Percentiles rank a stretch among this genome's conserved stretches.
Conservation (phyloP, 1,140 invertebrate genomes). For the Orius insidiosus region DNA sequence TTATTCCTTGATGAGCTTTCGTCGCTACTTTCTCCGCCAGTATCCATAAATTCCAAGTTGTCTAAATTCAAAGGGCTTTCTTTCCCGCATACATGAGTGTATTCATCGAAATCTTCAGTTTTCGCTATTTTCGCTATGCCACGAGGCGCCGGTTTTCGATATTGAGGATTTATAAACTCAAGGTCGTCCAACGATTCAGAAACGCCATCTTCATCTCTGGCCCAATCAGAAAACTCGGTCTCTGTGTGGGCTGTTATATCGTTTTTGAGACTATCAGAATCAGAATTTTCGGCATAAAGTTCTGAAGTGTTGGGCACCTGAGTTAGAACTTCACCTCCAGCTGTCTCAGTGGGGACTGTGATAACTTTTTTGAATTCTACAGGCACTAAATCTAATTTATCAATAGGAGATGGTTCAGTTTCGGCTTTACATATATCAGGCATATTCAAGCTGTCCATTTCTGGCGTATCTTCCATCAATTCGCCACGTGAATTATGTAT, state of each 20-base stretch:
- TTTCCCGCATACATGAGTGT: slow-evolving; percentile 29
- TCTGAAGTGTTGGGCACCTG: slow-evolving; percentile 21
- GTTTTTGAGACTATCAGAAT: slow-evolving; percentile 26
- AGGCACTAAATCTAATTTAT: slow-evolving; percentile 18
- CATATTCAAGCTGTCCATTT: slow-evolving; percentile 17
- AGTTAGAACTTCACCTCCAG: slow-evolving; percentile 17
- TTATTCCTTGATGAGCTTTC: slow-evolving; percentile 27
- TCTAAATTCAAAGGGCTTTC: slow-evolving; percentile 26
- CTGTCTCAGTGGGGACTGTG: slow-evolving; percentile 14
- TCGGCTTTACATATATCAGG: slow-evolving; percentile 19
- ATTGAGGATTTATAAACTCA: slow-evolving; percentile 38
- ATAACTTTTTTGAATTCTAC: slow-evolving; percentile 18
- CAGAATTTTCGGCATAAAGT: slow-evolving; percentile 29
- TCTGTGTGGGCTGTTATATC: slow-evolving; percentile 52
- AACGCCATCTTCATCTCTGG: slow-evolving; percentile 48
- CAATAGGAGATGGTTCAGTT: slow-evolving; percentile 4
- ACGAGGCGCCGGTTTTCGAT: slow-evolving; percentile 27
- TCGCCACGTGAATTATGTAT: slow-evolving; percentile 46
- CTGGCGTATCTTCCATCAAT: slow-evolving; percentile 36
- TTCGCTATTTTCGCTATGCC: slow-evolving; percentile 24
- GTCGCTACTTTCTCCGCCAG: slow-evolving; percentile 29
- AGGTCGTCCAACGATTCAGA: slow-evolving; percentile 52
- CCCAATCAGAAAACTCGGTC: slow-evolving; percentile 72
- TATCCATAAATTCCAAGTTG: slow-evolving; percentile 58
- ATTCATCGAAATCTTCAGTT: slow-evolving; percentile 25